A percentile compares a stretch with the other conserved stretches of the same genome.
Evolutionary conservation across 1,140 invertebrate species (phyloP).

Genomic region (Heliconius congener): DNA sequence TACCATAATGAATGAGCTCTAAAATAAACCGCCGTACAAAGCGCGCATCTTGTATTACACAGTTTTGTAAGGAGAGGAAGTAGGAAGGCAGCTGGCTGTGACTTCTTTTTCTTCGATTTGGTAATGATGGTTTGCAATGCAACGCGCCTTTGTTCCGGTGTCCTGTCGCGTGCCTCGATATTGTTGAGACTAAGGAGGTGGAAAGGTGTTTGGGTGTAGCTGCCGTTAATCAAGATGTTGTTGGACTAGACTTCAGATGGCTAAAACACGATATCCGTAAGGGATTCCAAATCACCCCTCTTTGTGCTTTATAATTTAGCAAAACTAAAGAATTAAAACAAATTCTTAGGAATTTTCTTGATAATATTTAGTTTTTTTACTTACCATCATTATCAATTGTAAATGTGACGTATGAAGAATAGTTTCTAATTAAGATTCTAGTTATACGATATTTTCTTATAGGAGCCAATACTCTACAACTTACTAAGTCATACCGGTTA

Average conservation of each 20-base stretch:
- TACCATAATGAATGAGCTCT: constrained; percentile 74
- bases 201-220: constrained; percentile 71
- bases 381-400: not conserved
- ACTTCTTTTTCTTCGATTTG: constrained; percentile 69
- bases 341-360: not conserved
- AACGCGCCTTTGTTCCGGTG: constrained; percentile 67
- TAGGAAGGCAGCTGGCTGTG: constrained; percentile 75
- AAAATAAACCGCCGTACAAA: constrained; percentile 73
- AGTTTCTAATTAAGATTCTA: not conserved
- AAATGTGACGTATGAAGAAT: not conserved
- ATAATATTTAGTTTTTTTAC: not conserved
- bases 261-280: not conserved
- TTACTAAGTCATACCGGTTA: not conserved
- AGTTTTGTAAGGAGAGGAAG: constrained; percentile 75
- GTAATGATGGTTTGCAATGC: constrained; percentile 79
- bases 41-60: constrained; percentile 75
- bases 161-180: constrained; percentile 75
- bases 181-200: constrained; percentile 71
- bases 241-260: constrained; percentile 40
- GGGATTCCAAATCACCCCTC: not conserved
- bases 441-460: not conserved
- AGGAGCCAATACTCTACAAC: not conserved
- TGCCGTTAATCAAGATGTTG: constrained; percentile 71
- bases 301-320: not conserved
- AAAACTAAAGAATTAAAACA: not conserved